Evolutionary conservation across 2,797 vertebrate genomes (phyloP).

Genomic region (Enteromius viviparus): DNA sequence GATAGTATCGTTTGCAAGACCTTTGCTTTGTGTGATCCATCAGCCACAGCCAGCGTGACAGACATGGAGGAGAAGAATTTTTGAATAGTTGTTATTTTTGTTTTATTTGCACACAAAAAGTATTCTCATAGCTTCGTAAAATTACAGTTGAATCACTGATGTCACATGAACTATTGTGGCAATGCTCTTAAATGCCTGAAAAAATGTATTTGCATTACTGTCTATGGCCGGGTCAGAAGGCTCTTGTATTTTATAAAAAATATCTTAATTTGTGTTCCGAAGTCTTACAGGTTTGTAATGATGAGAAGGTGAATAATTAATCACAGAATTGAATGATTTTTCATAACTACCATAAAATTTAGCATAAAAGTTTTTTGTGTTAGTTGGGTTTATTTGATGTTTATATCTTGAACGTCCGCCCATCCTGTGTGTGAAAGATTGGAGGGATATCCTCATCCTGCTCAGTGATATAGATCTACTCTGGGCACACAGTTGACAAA

Average conservation of each 20-base stretch:
- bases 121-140: neutral
- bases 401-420: neutral
- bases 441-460: constrained; percentile 32
- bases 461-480: constrained; percentile 32
- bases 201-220: neutral
- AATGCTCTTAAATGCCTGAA: neutral
- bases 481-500: neutral
- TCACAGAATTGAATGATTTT: neutral
- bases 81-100: neutral
- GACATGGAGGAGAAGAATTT: neutral
- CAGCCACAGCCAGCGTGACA: too few relatives aligned
- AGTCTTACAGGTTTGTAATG: neutral
- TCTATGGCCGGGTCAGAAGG: neutral
- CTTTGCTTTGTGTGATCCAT: too few relatives aligned
- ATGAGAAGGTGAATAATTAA: neutral
- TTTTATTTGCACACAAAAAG: neutral
- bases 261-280: neutral
- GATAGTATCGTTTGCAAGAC: too few relatives aligned
- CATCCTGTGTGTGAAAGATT: constrained; percentile 14
- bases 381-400: neutral
- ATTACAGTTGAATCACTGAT: neutral
- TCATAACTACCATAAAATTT: neutral
- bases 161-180: neutral
- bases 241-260: neutral
- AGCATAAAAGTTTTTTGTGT: too few relatives aligned